Evolutionary conservation across 2,113 vertebrate species (phyloP).

Genomic region (Ammodytes dubius): DNA sequence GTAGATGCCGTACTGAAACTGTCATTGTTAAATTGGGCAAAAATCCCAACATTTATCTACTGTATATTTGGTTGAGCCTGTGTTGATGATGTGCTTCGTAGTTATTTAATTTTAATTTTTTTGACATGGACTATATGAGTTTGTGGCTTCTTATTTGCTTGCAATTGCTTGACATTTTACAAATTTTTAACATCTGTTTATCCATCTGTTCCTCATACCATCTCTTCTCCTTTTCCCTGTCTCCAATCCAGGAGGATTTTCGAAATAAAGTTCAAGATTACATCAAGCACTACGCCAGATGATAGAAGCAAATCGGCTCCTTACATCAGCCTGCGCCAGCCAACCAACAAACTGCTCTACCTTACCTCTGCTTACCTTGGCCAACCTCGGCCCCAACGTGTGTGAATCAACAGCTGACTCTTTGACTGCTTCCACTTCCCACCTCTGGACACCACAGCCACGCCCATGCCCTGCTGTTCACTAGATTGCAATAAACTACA

Average conservation of each 20-base stretch:
- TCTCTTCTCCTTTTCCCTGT: constrained; percentile 23
- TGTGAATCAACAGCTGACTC: constrained; percentile 66
- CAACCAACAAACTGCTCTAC: constrained; percentile 74
- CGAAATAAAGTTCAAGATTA: constrained; percentile 96
- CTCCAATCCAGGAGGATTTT: constrained; percentile 89
- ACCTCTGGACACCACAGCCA: constrained; percentile 19
- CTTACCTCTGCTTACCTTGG: constrained; percentile 70
- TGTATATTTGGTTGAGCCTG: neutral
- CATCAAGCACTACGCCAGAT: constrained; percentile 95
- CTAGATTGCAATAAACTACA: constrained; percentile 65
- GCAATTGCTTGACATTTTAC: neutral
- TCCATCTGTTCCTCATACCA: neutral
- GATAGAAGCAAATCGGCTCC: constrained; percentile 82
- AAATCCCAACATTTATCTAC: neutral
- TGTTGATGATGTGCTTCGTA: neutral
- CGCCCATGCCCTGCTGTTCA: constrained; percentile 22
- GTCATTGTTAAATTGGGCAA: neutral
- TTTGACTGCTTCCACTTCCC: constrained; percentile 26
- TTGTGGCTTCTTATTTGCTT: neutral
- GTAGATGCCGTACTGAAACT: neutral
- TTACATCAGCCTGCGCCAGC: constrained; percentile 52
- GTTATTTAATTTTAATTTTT: neutral
- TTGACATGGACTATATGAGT: neutral
- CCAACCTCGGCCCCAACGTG: constrained; percentile 55
- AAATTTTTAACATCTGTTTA: neutral